Conservation (phyloP, 2,888 invertebrate species). For the Eupithecia inturbata region DNA sequence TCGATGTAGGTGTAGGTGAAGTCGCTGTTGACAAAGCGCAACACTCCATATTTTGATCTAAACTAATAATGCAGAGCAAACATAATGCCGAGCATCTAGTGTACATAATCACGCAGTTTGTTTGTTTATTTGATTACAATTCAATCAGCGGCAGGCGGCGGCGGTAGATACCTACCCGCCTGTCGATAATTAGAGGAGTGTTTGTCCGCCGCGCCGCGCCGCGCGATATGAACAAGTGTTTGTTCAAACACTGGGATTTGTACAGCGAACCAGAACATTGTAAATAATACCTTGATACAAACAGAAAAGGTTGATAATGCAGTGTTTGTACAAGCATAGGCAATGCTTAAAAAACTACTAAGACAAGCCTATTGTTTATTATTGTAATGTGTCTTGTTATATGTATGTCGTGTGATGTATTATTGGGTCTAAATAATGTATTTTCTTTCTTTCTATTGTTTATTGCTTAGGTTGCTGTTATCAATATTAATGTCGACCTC, state of each 20-base stretch:
- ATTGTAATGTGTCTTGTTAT: too few species aligned
- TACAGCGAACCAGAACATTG: neutral
- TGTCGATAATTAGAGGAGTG: slow-evolving; percentile 26
- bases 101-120: slow-evolving; percentile 26
- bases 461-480: too few species aligned
- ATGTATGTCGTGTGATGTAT: too few species aligned
- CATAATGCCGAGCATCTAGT: slow-evolving; percentile 16
- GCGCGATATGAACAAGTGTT: slow-evolving; percentile 12
- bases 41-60: neutral
- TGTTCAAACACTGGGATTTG: neutral
- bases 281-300: neutral
- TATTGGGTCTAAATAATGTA: too few species aligned
- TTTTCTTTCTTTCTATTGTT: too few species aligned
- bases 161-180: slow-evolving; percentile 23
- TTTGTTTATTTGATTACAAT: slow-evolving; percentile 33
- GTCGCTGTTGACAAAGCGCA: neutral
- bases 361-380: too few species aligned
- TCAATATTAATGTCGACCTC: too few species aligned
- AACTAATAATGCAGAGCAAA: slow-evolving; percentile 27
- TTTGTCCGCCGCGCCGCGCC: slow-evolving; percentile 13
- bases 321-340: neutral
- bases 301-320: neutral
- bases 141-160: slow-evolving; percentile 21
- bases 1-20: neutral
- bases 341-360: too few species aligned